Base-by-base conservation (phyloP, 2,797 vertebrate genomes). In the Onychomys arenicola region DNA sequence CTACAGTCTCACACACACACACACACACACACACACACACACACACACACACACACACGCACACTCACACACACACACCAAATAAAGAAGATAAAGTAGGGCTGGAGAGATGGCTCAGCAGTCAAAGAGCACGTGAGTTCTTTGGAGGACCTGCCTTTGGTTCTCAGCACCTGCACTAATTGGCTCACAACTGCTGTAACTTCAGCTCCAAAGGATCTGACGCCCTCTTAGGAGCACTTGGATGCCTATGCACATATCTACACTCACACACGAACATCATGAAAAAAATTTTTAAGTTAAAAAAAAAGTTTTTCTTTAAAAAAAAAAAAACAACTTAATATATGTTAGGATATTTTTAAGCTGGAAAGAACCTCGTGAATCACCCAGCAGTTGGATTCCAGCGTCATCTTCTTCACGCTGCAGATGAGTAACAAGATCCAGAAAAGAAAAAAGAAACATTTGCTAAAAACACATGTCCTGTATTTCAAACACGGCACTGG, bases 271-370 rank as follows among this genome's bases (percentile, higher is more conserved):
- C 16, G n/a, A 49, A 85, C 32, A 16, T n/a, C 27, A 34, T n/a
- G 23, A 25, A 52, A 84, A 63, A 52, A 8, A 6, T 27, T 69
- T 85, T 52, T n/a, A n/a, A n/a, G n/a, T 52, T 52, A 37, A 69
- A 80, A 52, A 76, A 49, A 27, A 17, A 32, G 76, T 19, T 37
- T 71, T 71, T 4, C 11, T 52, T 14, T 49, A 11, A 52, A 52
- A 52, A 37, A 78, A 46, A 80, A 80, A 57, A n/a, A 34, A n/a
- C 40, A 57, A 34, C 2, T 43, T 67, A 69, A 55, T 27, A 73
- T 55, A 19, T 73, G 37, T 69, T 27, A 43, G 52, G 40, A 10
- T 88, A 82, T 93, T 93, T 97, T 89, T 43, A 92, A 92, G n/a
- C 37, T 61, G n/a, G 57, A 94, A 78, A 27, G 69, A 52, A 37